These are phyloP conservation scores for Acinonyx jubatus DNA, from an alignment of 2,113 vertebrate genomes.

Conservation along the genomic window DNA sequence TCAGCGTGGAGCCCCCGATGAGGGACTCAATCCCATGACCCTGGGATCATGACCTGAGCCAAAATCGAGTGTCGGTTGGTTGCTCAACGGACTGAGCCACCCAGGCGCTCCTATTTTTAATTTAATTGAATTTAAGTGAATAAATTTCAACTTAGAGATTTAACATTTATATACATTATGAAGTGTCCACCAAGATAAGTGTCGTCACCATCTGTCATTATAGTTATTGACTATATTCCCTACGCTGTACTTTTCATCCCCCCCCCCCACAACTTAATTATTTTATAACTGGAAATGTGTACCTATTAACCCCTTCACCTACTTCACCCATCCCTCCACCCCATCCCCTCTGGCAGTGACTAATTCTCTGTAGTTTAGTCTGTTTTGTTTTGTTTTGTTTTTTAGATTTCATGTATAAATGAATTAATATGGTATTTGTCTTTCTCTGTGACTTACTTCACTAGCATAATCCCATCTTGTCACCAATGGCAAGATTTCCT, in stretches of 20 bases:
- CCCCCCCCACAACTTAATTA: background rate
- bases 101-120: no score
- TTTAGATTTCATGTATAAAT: background rate
- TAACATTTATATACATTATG: background rate
- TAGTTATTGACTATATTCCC: background rate
- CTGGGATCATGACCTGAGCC: no score
- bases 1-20: no score
- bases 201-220: background rate
- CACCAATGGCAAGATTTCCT: background rate
- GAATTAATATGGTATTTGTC: background rate
- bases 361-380: background rate
- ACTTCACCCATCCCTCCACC: background rate
- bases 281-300: background rate
- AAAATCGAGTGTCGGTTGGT: no score
- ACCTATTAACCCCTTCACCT: background rate
- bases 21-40: no score
- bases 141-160: background rate
- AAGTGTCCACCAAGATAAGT: background rate
- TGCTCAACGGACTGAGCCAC: no score
- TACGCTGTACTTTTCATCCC: background rate
- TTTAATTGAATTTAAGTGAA: no score
- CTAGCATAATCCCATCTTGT: background rate
- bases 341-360: background rate
- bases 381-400: background rate
- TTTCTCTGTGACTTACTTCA: background rate